These are phyloP conservation scores for Lindbergichthys nudifrons DNA, from an alignment of 2,797 vertebrate genomes.

Conservation along the genomic window DNA sequence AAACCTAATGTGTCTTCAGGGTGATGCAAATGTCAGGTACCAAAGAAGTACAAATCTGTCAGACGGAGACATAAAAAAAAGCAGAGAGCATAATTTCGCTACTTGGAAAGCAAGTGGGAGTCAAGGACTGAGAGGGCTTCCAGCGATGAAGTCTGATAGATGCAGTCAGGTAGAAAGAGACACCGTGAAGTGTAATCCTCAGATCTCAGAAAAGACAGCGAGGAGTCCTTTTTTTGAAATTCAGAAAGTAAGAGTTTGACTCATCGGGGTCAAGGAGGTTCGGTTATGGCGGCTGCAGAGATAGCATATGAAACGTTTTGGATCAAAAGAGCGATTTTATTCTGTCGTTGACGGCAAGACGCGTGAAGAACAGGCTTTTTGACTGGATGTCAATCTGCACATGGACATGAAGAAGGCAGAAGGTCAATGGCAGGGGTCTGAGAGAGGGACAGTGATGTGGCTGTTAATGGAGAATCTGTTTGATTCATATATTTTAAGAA, in stretches of 20 bases:
- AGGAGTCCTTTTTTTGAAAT: conserved; percentile 32
- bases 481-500: conserved; percentile 9
- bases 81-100: conserved; percentile 11
- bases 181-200: conserved; percentile 17
- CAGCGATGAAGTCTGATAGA: conserved; percentile 19
- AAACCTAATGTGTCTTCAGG: background rate
- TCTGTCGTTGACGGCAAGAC: conserved; percentile 1
- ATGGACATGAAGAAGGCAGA: background rate
- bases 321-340: conserved; percentile 16
- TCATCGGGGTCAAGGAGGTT: conserved; percentile 47
- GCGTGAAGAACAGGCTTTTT: conserved; percentile 3
- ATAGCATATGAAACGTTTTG: background rate
- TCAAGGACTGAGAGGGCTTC: conserved; percentile 4
- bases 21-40: conserved; percentile 10
- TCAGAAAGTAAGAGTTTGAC: conserved; percentile 13
- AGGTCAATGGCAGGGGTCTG: background rate
- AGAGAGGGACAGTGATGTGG: background rate
- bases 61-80: conserved; percentile 16
- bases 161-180: conserved; percentile 25
- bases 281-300: conserved; percentile 39
- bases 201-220: conserved; percentile 17
- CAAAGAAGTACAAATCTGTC: background rate
- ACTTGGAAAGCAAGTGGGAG: background rate
- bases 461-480: background rate
- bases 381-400: background rate